Conservation (phyloP, 1,140 invertebrate species). For the Apis dorsata region DNA sequence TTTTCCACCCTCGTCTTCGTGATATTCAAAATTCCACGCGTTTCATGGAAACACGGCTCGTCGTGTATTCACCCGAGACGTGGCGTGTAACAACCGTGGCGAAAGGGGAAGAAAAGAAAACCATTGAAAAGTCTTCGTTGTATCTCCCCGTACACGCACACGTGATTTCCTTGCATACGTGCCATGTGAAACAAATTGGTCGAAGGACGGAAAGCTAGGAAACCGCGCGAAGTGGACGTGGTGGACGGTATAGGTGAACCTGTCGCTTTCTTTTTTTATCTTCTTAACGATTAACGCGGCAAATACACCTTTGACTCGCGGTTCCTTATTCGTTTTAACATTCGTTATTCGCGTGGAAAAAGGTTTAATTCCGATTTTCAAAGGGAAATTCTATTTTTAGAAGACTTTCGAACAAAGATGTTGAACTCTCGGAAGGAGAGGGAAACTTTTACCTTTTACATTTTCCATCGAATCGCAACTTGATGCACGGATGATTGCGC, state of each 20-base stretch:
- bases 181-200: slow-evolving; percentile 33
- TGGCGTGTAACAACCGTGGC: background rate
- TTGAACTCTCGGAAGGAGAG: too few relatives aligned
- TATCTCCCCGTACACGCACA: slow-evolving; percentile 13
- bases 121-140: background rate
- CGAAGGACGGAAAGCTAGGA: slow-evolving; percentile 7
- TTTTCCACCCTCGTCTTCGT: background rate
- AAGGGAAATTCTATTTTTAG: background rate
- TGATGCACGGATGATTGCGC: background rate
- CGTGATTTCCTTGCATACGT: slow-evolving; percentile 22
- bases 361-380: background rate
- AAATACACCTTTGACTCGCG: background rate
- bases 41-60: slow-evolving; percentile 29
- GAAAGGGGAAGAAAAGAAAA: background rate
- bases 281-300: background rate
- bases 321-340: background rate
- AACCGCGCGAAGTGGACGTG: background rate
- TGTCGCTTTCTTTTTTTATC: background rate
- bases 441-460: too few relatives aligned
- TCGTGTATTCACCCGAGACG: slow-evolving; percentile 22
- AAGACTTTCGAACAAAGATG: background rate
- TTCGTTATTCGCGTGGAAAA: background rate
- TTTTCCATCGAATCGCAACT: background rate
- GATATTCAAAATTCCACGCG: slow-evolving; percentile 12
- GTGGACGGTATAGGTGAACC: slow-evolving; percentile 11